Conservation (phyloP, 2,797 vertebrate genomes). For the Acropternis orthonyx region DNA sequence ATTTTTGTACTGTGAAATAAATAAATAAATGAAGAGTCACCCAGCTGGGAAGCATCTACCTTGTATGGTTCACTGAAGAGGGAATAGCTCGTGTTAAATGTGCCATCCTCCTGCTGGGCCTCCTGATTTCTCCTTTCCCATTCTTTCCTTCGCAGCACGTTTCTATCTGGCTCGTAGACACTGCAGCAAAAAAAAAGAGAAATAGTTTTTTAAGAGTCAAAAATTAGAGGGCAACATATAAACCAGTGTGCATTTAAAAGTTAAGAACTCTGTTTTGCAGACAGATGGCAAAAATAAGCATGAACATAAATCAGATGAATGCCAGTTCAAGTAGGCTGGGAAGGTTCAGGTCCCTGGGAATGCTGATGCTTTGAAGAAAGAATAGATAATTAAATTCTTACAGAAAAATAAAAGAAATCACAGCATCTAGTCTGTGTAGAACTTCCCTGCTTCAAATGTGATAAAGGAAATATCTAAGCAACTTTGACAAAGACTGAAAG, state of each 20-base stretch:
- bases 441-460: constrained; percentile 18
- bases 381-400: constrained; percentile 62
- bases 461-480: constrained; percentile 61
- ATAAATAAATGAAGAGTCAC: background rate
- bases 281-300: constrained; percentile 61
- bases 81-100: constrained; percentile 75
- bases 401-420: constrained; percentile 29
- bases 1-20: background rate
- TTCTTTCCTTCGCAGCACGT: constrained; percentile 79
- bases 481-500: constrained; percentile 55
- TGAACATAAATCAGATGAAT: constrained; percentile 45
- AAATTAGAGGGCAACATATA: constrained; percentile 29
- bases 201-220: constrained; percentile 14
- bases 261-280: constrained; percentile 17
- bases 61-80: constrained; percentile 85
- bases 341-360: constrained; percentile 6
- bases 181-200: constrained; percentile 47
- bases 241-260: background rate
- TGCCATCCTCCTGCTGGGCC: constrained; percentile 74
- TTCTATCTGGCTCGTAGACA: constrained; percentile 81
- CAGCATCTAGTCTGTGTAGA: constrained; percentile 38
- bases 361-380: constrained; percentile 20
- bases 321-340: constrained; percentile 34
- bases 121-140: constrained; percentile 82
- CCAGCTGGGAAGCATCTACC: constrained; percentile 68